These are phyloP conservation scores for Sepioteuthis lessoniana DNA, from an alignment of 2,888 invertebrate genomes.

Conservation along the genomic window DNA sequence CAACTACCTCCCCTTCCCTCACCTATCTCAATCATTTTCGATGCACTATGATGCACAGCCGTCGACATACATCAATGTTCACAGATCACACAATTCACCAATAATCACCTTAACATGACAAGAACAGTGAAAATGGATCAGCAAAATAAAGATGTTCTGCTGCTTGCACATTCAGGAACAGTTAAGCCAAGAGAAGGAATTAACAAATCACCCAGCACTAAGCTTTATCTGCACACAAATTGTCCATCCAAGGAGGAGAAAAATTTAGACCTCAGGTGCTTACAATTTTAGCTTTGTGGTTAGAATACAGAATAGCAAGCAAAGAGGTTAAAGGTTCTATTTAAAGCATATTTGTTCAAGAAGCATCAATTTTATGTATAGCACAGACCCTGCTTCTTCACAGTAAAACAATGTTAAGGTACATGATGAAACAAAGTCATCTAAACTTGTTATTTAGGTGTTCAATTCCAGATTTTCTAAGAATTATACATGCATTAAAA, in stretches of 20 bases:
- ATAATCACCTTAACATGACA: conserved; percentile 38
- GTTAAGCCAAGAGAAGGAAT: conserved; percentile 33
- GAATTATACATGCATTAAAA: too few relatives aligned
- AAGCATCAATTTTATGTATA: background rate
- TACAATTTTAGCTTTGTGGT: background rate
- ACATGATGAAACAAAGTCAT: too few relatives aligned
- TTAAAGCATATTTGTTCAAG: background rate
- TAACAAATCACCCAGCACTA: conserved; percentile 9
- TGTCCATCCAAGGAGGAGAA: background rate
- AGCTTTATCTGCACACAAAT: conserved; percentile 9
- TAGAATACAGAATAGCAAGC: background rate
- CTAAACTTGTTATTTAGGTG: too few relatives aligned
- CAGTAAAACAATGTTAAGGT: too few relatives aligned
- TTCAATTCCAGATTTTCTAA: too few relatives aligned
- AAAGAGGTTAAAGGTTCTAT: background rate
- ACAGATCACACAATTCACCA: conserved; percentile 17
- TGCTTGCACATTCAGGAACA: background rate
- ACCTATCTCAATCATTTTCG: background rate
- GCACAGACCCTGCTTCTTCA: background rate
- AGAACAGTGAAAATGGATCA: conserved; percentile 41
- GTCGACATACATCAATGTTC: background rate
- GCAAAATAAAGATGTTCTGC: background rate
- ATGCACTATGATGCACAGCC: conserved; percentile 18
- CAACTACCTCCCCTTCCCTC: too few relatives aligned
- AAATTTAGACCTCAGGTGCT: background rate